Evolutionary conservation across 2,797 vertebrate genomes (phyloP), one percentile per base, ranked within the genome.

Genomic region (Crenichthys baileyi): DNA sequence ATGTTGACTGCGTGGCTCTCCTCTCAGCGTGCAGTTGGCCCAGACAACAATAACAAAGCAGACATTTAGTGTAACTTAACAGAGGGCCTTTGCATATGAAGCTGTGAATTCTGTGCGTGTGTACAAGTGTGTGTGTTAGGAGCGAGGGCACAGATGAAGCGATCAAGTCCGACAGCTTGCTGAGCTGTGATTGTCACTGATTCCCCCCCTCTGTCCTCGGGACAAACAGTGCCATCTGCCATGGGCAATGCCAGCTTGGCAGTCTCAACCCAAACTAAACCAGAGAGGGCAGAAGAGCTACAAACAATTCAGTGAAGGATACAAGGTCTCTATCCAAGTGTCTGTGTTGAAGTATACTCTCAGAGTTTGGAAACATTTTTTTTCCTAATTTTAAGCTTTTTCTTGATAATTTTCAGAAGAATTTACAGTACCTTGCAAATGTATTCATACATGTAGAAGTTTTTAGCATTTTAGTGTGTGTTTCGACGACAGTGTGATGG

Each of bases 201-300:
- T 88, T 78, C 86, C 89, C 67, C 53, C 29, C 50, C 83, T 77
- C 91, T 76, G 85, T 91, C 89, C 90, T 84, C 70, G 36, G 88
- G 83, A 92, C 88, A 92, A 90, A 93, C 90, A 92, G 78, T 86
- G 88, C 93, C 94, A 95, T 94, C 93, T 95, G 94, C 93, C 90
- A 83, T 48, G 20, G 90, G 91, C 92, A 46, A 77, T 82, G 92
- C 90, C 92, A 92, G 91, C 88, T 90, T 91, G 92, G 94, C 93
- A 87, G 77, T 72, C 63, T 76, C 70, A 74, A 73, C 81, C 86
- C 80, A 75, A 83, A 83, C 86, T 89, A 84, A 91, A 91, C 89
- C 81, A 80, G 82, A 84, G 89, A 87, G 92, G 88, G 83, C 87
- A 89, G 81, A 81, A 85, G 87, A 84, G 85, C 88, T 60, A 22